These are phyloP conservation scores for Hylaeus volcanicus DNA, from an alignment of 1,140 invertebrate species.

Conservation along the genomic window DNA sequence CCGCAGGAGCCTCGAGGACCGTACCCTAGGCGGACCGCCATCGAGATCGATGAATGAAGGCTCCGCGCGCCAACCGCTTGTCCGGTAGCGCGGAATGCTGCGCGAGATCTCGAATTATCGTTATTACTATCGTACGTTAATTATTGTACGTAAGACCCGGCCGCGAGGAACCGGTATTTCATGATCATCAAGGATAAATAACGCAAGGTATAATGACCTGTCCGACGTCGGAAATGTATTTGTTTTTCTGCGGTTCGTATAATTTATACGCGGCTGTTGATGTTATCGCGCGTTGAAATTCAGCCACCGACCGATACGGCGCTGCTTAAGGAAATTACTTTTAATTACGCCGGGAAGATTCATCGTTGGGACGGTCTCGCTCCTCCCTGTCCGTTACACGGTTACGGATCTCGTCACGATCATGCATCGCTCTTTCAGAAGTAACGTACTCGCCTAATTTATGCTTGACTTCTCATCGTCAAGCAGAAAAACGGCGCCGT, in stretches of 20 bases:
- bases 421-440: not conserved
- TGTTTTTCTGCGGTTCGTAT: constrained; percentile 64
- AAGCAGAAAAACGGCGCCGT: too few species aligned
- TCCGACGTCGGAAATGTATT: constrained; percentile 62
- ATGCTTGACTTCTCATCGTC: too few species aligned
- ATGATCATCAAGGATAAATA: constrained; percentile 68
- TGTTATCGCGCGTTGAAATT: constrained; percentile 63
- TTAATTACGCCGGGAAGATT: constrained; percentile 55
- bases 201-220: constrained; percentile 63
- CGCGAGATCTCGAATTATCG: constrained; percentile 65
- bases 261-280: constrained; percentile 53
- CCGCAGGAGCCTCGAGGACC: not conserved
- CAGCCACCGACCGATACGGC: constrained; percentile 37
- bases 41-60: constrained; percentile 64
- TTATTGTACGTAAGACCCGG: constrained; percentile 60
- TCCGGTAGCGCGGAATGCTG: constrained; percentile 65
- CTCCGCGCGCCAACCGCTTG: constrained; percentile 18
- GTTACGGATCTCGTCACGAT: constrained; percentile 14
- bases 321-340: constrained; percentile 55
- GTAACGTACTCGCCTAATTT: not conserved
- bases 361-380: not conserved
- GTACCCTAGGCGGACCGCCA: not conserved
- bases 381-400: constrained; percentile 1
- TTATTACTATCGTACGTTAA: constrained; percentile 69
- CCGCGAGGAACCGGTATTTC: constrained; percentile 64